Conservation (phyloP, 2,113 vertebrate genomes). For the Python bivittatus region DNA sequence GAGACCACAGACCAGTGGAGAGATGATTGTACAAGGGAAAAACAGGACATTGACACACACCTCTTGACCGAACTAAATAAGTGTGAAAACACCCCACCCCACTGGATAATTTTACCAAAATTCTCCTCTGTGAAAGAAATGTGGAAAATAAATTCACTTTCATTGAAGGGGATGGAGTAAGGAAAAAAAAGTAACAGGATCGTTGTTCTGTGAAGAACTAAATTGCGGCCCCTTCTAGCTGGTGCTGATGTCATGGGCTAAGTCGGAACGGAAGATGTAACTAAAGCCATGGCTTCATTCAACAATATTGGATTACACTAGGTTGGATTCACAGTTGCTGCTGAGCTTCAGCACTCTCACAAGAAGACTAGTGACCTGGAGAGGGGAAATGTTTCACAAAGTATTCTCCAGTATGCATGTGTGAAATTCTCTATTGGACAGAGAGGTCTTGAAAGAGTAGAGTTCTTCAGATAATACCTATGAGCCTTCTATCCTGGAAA, state of each 20-base stretch:
- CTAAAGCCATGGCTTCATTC: background rate
- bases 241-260: background rate
- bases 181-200: background rate
- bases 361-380: background rate
- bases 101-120: background rate
- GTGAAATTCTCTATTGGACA: background rate
- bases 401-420: background rate
- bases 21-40: background rate
- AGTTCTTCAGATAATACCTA: background rate
- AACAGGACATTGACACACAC: background rate
- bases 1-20: background rate
- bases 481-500: background rate
- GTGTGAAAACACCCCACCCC: background rate
- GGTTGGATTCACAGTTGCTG: background rate
- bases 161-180: background rate
- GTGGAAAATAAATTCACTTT: background rate
- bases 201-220: background rate
- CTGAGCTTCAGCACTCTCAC: background rate
- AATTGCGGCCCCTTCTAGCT: background rate
- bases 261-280: background rate
- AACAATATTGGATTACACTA: background rate
- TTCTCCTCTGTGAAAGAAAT: background rate
- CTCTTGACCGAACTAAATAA: background rate
- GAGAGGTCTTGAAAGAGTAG: background rate
- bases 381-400: background rate